These are phyloP conservation scores for Erannis defoliaria DNA, from an alignment of 2,888 invertebrate genomes.

Conservation along the genomic window DNA sequence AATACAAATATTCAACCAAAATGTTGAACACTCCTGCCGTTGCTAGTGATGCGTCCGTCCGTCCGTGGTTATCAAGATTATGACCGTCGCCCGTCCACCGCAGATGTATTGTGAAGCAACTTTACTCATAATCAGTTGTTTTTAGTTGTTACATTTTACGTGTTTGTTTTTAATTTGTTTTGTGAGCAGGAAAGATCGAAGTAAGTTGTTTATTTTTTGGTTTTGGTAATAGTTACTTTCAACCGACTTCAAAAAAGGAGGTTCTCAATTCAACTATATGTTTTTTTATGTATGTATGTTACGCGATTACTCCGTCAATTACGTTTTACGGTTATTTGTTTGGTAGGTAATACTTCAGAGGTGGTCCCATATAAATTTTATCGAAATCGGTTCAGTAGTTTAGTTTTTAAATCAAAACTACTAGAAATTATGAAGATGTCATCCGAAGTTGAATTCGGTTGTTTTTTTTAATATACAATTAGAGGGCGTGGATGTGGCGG, in stretches of 20 bases:
- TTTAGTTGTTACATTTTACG: not conserved
- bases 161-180: conserved; percentile 1
- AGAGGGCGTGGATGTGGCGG: too few relatives aligned
- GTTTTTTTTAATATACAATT: too few relatives aligned
- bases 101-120: conserved; percentile 20
- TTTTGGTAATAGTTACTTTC: not conserved
- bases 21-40: conserved; percentile 43
- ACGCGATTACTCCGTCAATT: too few relatives aligned
- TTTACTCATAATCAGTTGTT: conserved; percentile 1
- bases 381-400: too few relatives aligned
- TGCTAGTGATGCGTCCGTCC: conserved; percentile 37
- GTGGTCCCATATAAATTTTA: too few relatives aligned
- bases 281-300: too few relatives aligned
- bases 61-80: conserved; percentile 55
- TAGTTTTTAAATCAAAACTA: too few relatives aligned
- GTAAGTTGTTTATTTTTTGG: not conserved
- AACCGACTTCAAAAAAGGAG: too few relatives aligned
- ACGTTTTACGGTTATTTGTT: too few relatives aligned
- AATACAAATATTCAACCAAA: not conserved
- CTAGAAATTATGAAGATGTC: too few relatives aligned
- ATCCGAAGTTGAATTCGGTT: too few relatives aligned
- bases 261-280: too few relatives aligned
- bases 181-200: not conserved
- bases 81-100: conserved; percentile 42
- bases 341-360: not conserved